These are phyloP conservation scores for Sebastes dallii DNA, from an alignment of 2,797 vertebrate species.

Conservation along the genomic window DNA sequence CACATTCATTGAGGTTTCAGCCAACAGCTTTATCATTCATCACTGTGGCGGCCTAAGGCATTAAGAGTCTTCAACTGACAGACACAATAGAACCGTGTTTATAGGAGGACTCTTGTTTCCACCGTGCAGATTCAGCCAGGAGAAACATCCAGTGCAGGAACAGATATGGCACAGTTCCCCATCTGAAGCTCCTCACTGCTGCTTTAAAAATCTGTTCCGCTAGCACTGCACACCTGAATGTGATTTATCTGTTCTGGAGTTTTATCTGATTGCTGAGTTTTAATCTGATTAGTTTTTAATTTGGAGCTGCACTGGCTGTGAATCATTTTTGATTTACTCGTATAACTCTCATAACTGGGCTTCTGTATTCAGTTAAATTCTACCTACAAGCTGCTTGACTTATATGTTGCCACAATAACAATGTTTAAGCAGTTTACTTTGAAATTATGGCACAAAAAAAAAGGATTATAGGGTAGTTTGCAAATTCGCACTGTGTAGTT, in stretches of 20 bases:
- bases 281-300: slow-evolving; percentile 1
- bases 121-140: slow-evolving; percentile 16
- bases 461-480: neutral
- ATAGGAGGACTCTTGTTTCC: slow-evolving; percentile 9
- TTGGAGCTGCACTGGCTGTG: neutral
- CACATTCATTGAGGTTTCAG: neutral
- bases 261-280: neutral
- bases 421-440: neutral
- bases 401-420: neutral
- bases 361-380: neutral
- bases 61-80: slow-evolving; percentile 21
- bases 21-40: slow-evolving; percentile 2
- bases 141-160: slow-evolving; percentile 36
- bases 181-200: slow-evolving; percentile 4
- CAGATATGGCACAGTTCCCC: slow-evolving; percentile 6
- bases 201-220: slow-evolving; percentile 1
- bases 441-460: neutral
- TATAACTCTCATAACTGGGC: neutral
- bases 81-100: neutral
- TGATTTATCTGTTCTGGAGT: neutral
- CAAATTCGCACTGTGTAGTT: neutral
- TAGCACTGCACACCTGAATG: neutral
- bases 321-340: neutral
- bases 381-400: neutral
- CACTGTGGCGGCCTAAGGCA: slow-evolving; percentile 5